These are phyloP conservation scores for Brachylomia viminalis DNA, from an alignment of 2,888 invertebrate species.

Conservation along the genomic window DNA sequence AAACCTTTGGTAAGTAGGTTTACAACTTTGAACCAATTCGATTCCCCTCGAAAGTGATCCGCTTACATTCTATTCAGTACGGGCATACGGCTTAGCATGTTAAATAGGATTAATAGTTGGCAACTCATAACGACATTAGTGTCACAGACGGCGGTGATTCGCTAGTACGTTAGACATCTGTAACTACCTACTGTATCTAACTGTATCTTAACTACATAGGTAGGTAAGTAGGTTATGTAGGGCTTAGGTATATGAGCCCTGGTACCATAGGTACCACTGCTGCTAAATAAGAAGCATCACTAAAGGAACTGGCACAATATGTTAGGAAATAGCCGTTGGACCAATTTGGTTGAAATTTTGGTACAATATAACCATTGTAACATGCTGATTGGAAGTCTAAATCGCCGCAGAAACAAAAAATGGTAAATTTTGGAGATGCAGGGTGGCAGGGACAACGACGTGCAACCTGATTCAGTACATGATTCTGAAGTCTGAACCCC, in stretches of 20 bases:
- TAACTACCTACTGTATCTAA: background rate
- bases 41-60: slow-evolving; percentile 32
- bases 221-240: background rate
- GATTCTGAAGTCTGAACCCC: too few relatives aligned
- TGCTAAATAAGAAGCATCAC: too few relatives aligned
- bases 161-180: slow-evolving; percentile 22
- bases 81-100: slow-evolving; percentile 36
- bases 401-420: background rate
- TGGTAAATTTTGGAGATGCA: background rate
- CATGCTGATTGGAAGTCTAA: background rate
- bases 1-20: background rate
- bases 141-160: slow-evolving; percentile 18
- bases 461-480: too few relatives aligned
- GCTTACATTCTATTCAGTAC: slow-evolving; percentile 37
- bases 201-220: background rate
- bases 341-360: background rate
- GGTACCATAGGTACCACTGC: too few relatives aligned
- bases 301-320: too few relatives aligned
- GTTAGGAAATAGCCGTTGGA: background rate
- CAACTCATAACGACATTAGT: slow-evolving; percentile 53
- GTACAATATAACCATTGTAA: background rate
- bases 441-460: too few relatives aligned
- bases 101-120: slow-evolving; percentile 61
- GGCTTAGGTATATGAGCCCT: background rate
- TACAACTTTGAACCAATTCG: slow-evolving; percentile 10